These are phyloP conservation scores for Brachionus rubens DNA, from an alignment of 1,140 invertebrate species.

Conservation along the genomic window DNA sequence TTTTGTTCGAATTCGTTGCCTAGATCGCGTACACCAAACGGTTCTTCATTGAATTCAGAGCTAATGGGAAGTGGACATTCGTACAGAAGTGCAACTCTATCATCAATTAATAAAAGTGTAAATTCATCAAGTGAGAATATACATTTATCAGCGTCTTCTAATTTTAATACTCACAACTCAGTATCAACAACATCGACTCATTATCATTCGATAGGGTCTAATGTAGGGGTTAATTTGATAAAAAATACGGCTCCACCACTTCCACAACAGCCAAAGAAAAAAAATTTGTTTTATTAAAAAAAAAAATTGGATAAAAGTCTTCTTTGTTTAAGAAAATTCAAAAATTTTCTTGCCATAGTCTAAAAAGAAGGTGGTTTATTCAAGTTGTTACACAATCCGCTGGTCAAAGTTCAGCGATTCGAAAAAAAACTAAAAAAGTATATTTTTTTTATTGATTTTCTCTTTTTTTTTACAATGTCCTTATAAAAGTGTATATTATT, in stretches of 20 bases:
- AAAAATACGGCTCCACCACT: conserved; percentile 7
- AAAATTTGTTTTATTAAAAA: conserved; percentile 1
- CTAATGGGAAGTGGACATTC: neutral
- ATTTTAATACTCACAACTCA: conserved; percentile 3
- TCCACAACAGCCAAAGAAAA: conserved; percentile 24
- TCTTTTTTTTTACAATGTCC: too few relatives aligned
- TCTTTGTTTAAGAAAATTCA: conserved; percentile 3
- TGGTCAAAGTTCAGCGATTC: too few relatives aligned
- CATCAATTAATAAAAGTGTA: conserved; percentile 25
- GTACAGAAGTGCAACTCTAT: neutral
- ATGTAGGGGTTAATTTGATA: neutral
- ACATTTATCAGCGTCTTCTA: neutral
- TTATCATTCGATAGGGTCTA: conserved; percentile 7
- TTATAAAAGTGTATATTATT: neutral
- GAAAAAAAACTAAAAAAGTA: too few relatives aligned
- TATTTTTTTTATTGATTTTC: too few relatives aligned
- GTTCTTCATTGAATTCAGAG: neutral
- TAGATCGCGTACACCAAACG: neutral
- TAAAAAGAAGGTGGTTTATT: too few relatives aligned
- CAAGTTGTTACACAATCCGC: too few relatives aligned
- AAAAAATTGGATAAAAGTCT: neutral
- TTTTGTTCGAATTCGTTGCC: conserved; percentile 24
- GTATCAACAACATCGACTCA: conserved; percentile 28
- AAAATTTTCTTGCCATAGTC: neutral
- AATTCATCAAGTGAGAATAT: conserved; percentile 1